phyloP scores from a whole-genome alignment of 2,888 invertebrate species.

The Mesopsocus fuscifrons region DNA sequence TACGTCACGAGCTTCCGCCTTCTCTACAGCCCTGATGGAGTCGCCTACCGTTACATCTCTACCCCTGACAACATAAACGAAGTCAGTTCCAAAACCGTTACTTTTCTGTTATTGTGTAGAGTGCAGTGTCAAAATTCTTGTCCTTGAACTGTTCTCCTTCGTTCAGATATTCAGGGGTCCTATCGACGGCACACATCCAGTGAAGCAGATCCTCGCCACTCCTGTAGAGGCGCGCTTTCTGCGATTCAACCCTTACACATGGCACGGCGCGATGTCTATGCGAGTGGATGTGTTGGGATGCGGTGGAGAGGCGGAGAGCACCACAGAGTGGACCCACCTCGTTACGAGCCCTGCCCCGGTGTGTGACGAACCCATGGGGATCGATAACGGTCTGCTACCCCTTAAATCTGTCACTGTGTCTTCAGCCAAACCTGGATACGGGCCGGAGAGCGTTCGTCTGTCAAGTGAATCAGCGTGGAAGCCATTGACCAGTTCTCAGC shows the following conservation, averaged over 20 bases:
- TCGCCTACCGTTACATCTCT: conserved; percentile 34
- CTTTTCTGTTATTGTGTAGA: background rate
- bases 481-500: conserved; percentile 42
- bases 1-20: conserved; percentile 62
- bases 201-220: conserved; percentile 41
- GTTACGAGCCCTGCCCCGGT: conserved; percentile 12
- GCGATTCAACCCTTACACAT: conserved; percentile 51
- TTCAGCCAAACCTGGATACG: conserved; percentile 28
- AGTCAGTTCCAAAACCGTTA: conserved; percentile 22
- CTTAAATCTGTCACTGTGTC: conserved; percentile 47
- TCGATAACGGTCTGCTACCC: conserved; percentile 38
- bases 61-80: conserved; percentile 32
- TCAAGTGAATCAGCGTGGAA: conserved; percentile 38
- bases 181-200: conserved; percentile 33
- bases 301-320: conserved; percentile 19
- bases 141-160: conserved; percentile 12
- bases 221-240: conserved; percentile 59
- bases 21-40: conserved; percentile 46
- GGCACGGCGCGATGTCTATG: conserved; percentile 48
- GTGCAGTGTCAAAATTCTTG: too few species aligned
- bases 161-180: conserved; percentile 53
- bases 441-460: conserved; percentile 27
- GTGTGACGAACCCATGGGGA: conserved; percentile 33
- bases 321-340: conserved; percentile 12
- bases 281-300: conserved; percentile 62